A percentile compares a stretch with the other conserved stretches of the same genome.
Evolutionary conservation across 2,888 invertebrate genomes (phyloP).

Genomic region (Griposia aprilina): DNA sequence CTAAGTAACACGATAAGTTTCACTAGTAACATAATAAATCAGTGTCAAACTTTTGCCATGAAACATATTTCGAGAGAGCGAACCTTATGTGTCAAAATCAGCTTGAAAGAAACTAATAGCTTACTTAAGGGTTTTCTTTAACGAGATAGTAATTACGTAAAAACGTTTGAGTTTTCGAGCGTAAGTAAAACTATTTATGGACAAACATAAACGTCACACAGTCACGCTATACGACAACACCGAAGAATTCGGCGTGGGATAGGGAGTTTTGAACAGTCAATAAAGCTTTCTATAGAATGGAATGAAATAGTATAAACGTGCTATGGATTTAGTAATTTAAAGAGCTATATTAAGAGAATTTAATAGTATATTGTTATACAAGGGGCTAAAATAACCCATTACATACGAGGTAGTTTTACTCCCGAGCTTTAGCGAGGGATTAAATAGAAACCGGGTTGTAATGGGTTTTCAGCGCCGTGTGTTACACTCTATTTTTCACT

Average conservation of each 20-base stretch:
- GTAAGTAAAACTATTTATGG: slow-evolving; percentile 24
- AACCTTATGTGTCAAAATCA: slow-evolving; percentile 52
- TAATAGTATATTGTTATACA: no score
- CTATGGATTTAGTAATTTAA: background rate
- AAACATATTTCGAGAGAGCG: slow-evolving; percentile 34
- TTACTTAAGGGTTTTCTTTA: slow-evolving; percentile 40
- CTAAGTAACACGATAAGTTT: background rate
- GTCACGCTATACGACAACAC: background rate
- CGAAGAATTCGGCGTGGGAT: background rate
- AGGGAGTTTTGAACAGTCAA: background rate
- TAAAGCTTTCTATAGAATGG: background rate
- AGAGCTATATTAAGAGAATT: no score
- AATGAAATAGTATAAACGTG: background rate
- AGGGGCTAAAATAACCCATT: no score
- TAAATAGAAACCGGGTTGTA: no score
- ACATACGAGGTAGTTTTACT: no score
- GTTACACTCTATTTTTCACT: no score
- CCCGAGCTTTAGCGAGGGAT: no score
- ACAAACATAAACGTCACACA: slow-evolving; percentile 4
- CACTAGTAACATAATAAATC: slow-evolving; percentile 26
- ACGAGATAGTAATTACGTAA: slow-evolving; percentile 28
- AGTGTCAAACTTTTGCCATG: slow-evolving; percentile 41
- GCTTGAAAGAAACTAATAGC: slow-evolving; percentile 49
- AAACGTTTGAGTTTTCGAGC: slow-evolving; percentile 37
- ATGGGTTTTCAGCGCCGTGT: no score